phyloP scores from a whole-genome alignment of 2,888 invertebrate species.

The Sarcophaga subvicina region DNA sequence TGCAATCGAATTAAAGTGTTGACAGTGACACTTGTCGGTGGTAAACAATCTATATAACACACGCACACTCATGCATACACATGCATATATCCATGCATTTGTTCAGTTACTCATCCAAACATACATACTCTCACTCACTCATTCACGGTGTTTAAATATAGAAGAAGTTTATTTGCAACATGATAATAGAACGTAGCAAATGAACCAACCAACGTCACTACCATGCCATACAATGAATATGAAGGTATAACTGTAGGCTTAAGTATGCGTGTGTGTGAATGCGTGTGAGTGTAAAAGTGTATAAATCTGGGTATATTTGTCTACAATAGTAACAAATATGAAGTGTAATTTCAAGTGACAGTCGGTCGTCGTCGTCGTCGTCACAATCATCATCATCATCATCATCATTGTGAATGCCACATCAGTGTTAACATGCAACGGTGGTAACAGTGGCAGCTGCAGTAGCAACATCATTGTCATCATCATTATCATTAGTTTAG shows the following conservation, averaged over 20 bases:
- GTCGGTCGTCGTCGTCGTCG: conserved; percentile 52
- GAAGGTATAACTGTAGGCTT: conserved; percentile 32
- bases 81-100: background rate
- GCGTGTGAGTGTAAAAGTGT: background rate
- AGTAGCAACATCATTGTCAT: conserved; percentile 9
- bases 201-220: conserved; percentile 19
- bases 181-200: conserved; percentile 38
- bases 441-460: conserved; percentile 4
- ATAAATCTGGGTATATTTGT: conserved; percentile 43
- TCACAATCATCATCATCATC: conserved; percentile 32
- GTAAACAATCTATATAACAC: conserved; percentile 53
- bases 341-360: conserved; percentile 70
- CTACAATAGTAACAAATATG: conserved; percentile 68
- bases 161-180: conserved; percentile 57
- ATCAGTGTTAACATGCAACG: conserved; percentile 1
- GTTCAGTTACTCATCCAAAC: background rate
- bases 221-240: conserved; percentile 7
- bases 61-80: conserved; percentile 49
- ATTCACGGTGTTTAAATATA: conserved; percentile 3
- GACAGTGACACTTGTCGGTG: conserved; percentile 67
- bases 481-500: conserved; percentile 11
- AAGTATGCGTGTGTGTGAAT: background rate
- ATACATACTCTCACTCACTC: conserved; percentile 22
- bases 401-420: conserved; percentile 13
- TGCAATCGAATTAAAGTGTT: conserved; percentile 68